Base-by-base conservation (phyloP, 30 jellyfish, hydroid and myxozoan species). In the Aurelia sp. region DNA sequence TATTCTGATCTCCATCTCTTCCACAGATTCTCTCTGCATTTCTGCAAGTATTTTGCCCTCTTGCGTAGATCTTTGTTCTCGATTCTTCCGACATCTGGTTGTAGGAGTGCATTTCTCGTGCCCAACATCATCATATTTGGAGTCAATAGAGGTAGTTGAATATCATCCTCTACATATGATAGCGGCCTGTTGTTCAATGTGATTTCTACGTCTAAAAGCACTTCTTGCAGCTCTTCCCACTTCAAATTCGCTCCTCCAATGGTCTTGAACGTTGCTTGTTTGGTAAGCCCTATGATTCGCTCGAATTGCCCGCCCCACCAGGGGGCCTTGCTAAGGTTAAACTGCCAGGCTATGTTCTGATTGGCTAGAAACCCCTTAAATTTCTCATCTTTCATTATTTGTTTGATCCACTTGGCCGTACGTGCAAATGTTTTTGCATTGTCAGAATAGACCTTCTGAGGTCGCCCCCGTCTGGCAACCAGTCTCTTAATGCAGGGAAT, bases 251-350 rank as follows among this genome's bases (percentile, higher is more conserved):
- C 70, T 67, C 55, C 59, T 55, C 90, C 96, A 13, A 86, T 67
- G 61, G 61, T 86, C 86, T 86, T 86, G 57, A 65, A 76, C 78
- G 75, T 44, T 38, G 96, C 78, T 17, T 81, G 81, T 35, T 76
- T 86, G 51, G 84, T 72, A 17, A 86, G 20, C 35, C 85, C 86
- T 35, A 86, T 80, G 59, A 75, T 61, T 24, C 96, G 55, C 80
- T 87, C 91, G 50, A 87, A 87, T 50, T 74, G 82, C 13, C 89
- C 91, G 15, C 81, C 96, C 96, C 90, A 87, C 91, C 91, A 67
- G 67, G 87, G 80, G 55, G 86, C 96, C 48, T 86, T 50, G 72
- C 96, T 76, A 15, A 87, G 82, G 68, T 87, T 76, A 70, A 87
- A 87, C 86, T 80, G 96, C 86, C 96, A 87, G 18, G 80, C 44